phyloP scores from a whole-genome alignment of 2,888 invertebrate genomes.

The Drosophila borealis region DNA sequence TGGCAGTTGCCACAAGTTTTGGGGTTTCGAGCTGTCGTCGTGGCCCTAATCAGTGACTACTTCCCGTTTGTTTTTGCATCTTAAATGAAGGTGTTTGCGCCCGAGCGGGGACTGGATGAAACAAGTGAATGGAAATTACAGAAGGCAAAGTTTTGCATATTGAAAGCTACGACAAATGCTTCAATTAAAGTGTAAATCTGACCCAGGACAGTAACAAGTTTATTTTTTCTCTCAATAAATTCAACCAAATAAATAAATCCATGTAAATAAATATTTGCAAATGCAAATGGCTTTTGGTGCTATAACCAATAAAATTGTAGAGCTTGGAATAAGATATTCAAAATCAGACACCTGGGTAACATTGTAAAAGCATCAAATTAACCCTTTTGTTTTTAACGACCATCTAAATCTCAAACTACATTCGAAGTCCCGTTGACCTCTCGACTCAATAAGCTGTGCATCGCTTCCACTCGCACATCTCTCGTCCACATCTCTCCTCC shows the following conservation, averaged over 20 bases:
- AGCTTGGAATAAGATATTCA: constrained; percentile 48
- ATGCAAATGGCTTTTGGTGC: constrained; percentile 26
- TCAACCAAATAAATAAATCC: constrained; percentile 7
- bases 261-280: constrained; percentile 14
- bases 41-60: constrained; percentile 42
- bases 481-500: background rate
- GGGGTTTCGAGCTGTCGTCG: constrained; percentile 17
- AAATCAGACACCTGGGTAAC: constrained; percentile 42
- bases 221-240: constrained; percentile 30
- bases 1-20: constrained; percentile 49
- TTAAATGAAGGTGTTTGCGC: constrained; percentile 31
- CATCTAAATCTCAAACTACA: constrained; percentile 3
- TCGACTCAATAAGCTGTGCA: background rate
- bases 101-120: constrained; percentile 8
- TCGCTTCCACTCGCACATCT: background rate
- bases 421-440: background rate
- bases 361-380: constrained; percentile 30
- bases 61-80: constrained; percentile 46
- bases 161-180: constrained; percentile 9
- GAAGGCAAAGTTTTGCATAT: constrained; percentile 30
- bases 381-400: constrained; percentile 12
- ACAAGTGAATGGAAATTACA: constrained; percentile 38
- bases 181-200: constrained; percentile 36
- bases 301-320: constrained; percentile 43
- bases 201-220: constrained; percentile 23